Conservation (phyloP, 2,888 invertebrate genomes). For the Drosophila anomelani region DNA sequence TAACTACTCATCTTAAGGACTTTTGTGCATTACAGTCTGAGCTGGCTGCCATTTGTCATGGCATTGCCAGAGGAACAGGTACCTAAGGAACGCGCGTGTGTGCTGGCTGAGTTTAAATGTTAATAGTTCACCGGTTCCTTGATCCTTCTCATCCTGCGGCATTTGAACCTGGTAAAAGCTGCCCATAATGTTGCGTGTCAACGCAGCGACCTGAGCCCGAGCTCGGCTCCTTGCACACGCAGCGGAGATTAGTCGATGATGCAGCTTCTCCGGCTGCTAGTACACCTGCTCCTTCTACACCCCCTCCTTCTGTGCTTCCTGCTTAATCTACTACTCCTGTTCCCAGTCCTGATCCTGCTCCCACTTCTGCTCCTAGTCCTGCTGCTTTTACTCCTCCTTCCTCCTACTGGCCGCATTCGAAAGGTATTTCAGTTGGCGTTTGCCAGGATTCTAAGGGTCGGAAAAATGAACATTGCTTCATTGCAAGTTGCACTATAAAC, state of each 20-base stretch:
- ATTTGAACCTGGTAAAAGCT: constrained; percentile 2
- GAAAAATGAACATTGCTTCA: background rate
- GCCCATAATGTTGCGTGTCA: constrained; percentile 33
- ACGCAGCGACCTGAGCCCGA: constrained; percentile 23
- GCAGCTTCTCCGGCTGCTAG: background rate
- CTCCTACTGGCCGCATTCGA: background rate
- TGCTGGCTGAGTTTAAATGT: constrained; percentile 56
- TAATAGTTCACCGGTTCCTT: constrained; percentile 58
- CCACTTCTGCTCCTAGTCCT: background rate
- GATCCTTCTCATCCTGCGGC: constrained; percentile 13
- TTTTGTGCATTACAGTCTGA: background rate
- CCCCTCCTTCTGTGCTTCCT: background rate
- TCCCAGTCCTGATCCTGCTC: background rate
- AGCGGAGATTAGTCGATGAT: constrained; percentile 24
- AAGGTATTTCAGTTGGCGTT: background rate
- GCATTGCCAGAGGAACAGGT: constrained; percentile 9
- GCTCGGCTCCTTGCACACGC: constrained; percentile 17
- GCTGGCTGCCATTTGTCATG: constrained; percentile 60
- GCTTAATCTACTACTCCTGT: background rate
- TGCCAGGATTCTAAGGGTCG: too few relatives aligned
- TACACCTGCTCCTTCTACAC: too few relatives aligned
- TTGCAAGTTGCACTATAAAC: background rate
- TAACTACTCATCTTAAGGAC: background rate
- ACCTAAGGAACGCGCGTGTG: background rate
- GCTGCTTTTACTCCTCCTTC: background rate